Evolutionary conservation across 2,113 vertebrate genomes (phyloP).

Genomic region (Bucco capensis): DNA sequence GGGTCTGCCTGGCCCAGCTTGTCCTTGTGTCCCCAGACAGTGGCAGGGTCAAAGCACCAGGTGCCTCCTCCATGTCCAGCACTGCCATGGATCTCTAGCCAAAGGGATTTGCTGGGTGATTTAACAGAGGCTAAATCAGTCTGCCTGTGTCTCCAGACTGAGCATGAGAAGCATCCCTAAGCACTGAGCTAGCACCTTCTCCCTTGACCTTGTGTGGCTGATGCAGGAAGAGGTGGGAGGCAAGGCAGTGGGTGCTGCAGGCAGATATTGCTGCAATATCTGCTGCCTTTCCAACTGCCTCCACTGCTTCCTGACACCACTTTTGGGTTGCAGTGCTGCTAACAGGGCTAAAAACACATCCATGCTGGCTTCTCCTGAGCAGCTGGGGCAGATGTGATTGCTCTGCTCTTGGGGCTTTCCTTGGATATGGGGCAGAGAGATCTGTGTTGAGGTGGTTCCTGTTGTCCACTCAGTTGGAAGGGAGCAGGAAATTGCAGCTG

Average conservation of each 20-base stretch:
- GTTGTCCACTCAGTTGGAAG: neutral
- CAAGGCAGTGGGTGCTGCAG: neutral
- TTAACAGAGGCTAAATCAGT: neutral
- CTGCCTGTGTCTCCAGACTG: neutral
- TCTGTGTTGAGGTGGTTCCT: neutral
- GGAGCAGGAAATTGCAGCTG: neutral
- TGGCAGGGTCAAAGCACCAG: neutral
- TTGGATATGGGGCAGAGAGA: neutral
- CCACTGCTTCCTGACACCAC: fast-evolving
- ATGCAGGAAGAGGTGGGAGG: neutral
- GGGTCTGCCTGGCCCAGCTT: neutral
- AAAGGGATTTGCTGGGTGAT: fast-evolving
- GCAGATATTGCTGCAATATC: too few relatives aligned
- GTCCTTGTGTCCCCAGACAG: neutral
- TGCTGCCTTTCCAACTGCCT: neutral
- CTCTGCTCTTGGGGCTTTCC: neutral
- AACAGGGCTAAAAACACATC: fast-evolving
- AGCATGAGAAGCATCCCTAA: neutral
- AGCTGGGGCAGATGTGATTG: neutral
- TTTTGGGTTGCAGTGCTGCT: neutral
- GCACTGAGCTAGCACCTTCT: neutral
- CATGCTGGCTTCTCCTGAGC: neutral
- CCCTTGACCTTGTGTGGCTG: neutral
- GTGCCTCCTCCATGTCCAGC: neutral
- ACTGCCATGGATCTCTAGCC: neutral